A percentile compares a stretch with the other conserved stretches of the same genome.
phyloP scores from a whole-genome alignment of 2,888 invertebrate species.

The Leucophora obtusa region DNA sequence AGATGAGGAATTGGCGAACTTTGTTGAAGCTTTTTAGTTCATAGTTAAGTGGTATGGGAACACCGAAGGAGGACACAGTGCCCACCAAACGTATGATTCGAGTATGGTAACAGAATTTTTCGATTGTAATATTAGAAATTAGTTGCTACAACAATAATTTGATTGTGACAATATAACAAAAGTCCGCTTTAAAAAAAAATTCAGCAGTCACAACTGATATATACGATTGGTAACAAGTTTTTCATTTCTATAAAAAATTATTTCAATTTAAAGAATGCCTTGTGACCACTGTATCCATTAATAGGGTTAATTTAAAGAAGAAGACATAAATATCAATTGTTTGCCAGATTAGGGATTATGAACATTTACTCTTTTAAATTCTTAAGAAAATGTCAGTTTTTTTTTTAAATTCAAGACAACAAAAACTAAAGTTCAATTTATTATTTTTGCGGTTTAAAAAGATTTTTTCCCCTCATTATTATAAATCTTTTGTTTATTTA shows the following conservation, averaged over 20 bases:
- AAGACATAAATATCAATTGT: slow-evolving; percentile 21
- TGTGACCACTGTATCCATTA: neutral
- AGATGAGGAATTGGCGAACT: too few relatives aligned
- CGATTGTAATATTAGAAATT: too few relatives aligned
- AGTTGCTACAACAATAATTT: too few relatives aligned
- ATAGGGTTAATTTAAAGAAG: neutral
- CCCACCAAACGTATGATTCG: too few relatives aligned
- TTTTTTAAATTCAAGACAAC: slow-evolving; percentile 10
- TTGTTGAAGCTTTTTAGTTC: too few relatives aligned
- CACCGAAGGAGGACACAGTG: too few relatives aligned
- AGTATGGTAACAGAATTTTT: too few relatives aligned
- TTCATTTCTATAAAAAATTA: neutral
- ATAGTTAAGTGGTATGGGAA: too few relatives aligned
- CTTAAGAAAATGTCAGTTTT: slow-evolving; percentile 14
- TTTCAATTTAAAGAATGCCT: neutral
- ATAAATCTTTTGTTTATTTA: neutral
- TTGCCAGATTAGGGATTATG: slow-evolving; percentile 25
- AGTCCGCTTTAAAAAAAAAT: too few relatives aligned
- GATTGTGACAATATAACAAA: too few relatives aligned
- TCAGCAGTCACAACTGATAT: too few relatives aligned
- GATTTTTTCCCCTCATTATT: slow-evolving; percentile 6
- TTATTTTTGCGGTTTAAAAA: slow-evolving; percentile 11
- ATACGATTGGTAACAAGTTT: too few relatives aligned
- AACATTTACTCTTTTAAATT: neutral
- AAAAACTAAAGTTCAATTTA: slow-evolving; percentile 16